A percentile compares a stretch with the other conserved stretches of the same genome.
Evolutionary conservation across 2,888 invertebrate genomes (phyloP).

Genomic region (Drosophila rubida): DNA sequence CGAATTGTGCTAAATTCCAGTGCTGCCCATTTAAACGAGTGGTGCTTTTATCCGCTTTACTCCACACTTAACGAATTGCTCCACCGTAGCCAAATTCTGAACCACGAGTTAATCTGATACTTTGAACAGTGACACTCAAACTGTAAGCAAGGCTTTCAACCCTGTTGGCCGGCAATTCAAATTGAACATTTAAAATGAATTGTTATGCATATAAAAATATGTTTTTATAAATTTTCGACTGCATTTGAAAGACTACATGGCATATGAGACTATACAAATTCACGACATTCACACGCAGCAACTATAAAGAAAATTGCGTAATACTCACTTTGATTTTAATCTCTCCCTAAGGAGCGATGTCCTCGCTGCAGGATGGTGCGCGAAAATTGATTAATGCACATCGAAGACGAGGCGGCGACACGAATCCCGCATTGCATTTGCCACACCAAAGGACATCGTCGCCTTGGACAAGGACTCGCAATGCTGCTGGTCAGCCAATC

Average conservation of each 20-base stretch:
- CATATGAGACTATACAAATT: too few relatives aligned
- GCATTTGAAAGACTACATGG: too few relatives aligned
- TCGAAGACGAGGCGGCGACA: background rate
- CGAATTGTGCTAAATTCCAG: background rate
- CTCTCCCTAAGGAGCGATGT: background rate
- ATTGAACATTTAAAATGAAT: too few relatives aligned
- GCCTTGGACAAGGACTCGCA: constrained; percentile 3
- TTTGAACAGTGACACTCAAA: constrained; percentile 5
- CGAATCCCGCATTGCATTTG: constrained; percentile 31
- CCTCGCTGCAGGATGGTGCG: background rate
- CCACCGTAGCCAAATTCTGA: background rate
- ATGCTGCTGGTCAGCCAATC: constrained; percentile 55
- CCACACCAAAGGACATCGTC: constrained; percentile 19
- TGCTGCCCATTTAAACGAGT: background rate
- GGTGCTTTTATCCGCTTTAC: background rate
- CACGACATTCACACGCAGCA: too few relatives aligned
- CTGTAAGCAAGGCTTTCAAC: background rate
- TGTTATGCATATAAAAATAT: background rate
- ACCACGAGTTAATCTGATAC: background rate
- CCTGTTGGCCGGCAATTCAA: background rate
- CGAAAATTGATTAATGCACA: constrained; percentile 10
- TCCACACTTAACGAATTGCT: background rate
- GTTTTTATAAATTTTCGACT: too few relatives aligned
- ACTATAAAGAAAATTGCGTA: background rate
- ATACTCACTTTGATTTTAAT: background rate